Percentiles rank a stretch among this genome's conserved stretches.
Evolutionary conservation across 92 coral and sea anemone species (phyloP).

Genomic region (Plumapathes pennacea): DNA sequence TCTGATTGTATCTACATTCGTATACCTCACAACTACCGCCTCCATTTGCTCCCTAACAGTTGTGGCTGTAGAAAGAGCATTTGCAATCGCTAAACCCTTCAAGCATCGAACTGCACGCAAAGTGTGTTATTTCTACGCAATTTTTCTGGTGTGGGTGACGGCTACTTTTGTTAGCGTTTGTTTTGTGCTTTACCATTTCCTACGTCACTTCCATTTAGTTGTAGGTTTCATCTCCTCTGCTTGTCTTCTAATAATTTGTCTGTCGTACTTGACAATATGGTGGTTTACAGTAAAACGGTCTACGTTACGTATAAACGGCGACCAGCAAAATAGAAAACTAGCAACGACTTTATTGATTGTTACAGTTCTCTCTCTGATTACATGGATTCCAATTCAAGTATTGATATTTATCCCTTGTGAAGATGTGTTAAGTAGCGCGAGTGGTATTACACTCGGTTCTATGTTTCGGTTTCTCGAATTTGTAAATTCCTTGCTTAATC

Average conservation of each 20-base stretch:
- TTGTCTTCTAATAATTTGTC: background rate
- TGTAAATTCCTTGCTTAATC: background rate
- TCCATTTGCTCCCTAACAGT: background rate
- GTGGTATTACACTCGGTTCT: background rate
- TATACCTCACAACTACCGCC: background rate
- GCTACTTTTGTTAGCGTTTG: background rate
- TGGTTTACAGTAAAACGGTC: background rate
- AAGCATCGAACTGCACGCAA: background rate
- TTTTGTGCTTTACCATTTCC: background rate
- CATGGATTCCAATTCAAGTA: too few species aligned
- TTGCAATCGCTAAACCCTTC: slow-evolving; percentile 1
- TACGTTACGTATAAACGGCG: background rate
- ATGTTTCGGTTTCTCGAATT: background rate
- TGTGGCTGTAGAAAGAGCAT: slow-evolving; percentile 8
- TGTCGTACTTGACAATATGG: slow-evolving; percentile 3
- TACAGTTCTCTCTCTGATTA: background rate
- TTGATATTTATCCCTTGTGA: too few species aligned
- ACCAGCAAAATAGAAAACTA: background rate
- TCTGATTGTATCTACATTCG: background rate
- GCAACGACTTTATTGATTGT: background rate
- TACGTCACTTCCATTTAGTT: background rate
- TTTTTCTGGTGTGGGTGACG: background rate
- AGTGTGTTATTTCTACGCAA: background rate
- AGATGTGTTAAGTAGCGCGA: too few species aligned
- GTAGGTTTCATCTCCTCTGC: background rate